Evolutionary conservation across 2,113 vertebrate genomes (phyloP).

Genomic region (Oxygymnocypris stewartii): DNA sequence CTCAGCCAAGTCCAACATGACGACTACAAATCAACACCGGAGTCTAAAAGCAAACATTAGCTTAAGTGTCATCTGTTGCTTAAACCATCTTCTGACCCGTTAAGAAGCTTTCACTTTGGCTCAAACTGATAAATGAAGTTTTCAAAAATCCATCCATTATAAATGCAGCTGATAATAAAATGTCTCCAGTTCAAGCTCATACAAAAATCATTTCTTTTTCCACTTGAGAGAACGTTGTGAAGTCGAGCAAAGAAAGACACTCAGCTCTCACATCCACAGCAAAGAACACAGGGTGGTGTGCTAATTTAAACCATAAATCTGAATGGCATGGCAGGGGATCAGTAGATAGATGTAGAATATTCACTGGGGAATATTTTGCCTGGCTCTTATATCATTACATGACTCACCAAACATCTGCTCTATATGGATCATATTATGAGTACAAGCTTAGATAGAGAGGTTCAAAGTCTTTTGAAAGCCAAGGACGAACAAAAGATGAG

Average conservation of each 20-base stretch:
- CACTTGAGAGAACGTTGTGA: not conserved
- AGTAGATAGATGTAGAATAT: not conserved
- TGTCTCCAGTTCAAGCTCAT: not conserved
- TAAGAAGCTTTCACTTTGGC: not conserved
- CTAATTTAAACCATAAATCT: slow-evolving; percentile 33
- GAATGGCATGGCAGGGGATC: slow-evolving; percentile 20
- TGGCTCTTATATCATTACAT: slow-evolving; percentile 23
- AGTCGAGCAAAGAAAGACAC: not conserved
- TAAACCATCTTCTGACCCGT: not conserved
- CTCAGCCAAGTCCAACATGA: slow-evolving; percentile 28
- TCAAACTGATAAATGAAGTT: not conserved
- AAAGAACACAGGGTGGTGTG: not conserved
- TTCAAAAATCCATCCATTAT: not conserved
- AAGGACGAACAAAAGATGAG: slow-evolving; percentile 30
- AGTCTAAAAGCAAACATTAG: slow-evolving; percentile 18
- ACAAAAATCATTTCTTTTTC: not conserved
- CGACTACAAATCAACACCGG: slow-evolving; percentile 27
- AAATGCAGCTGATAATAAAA: not conserved
- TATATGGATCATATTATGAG: slow-evolving; percentile 17
- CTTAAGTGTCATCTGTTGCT: slow-evolving; percentile 7
- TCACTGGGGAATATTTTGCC: slow-evolving; percentile 20
- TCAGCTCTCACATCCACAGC: not conserved
- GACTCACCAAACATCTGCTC: slow-evolving; percentile 34
- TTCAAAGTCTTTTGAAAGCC: slow-evolving; percentile 18
- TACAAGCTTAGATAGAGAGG: not conserved